Conservation (phyloP, 2,888 invertebrate genomes). For the Aspidapion aeneum region DNA sequence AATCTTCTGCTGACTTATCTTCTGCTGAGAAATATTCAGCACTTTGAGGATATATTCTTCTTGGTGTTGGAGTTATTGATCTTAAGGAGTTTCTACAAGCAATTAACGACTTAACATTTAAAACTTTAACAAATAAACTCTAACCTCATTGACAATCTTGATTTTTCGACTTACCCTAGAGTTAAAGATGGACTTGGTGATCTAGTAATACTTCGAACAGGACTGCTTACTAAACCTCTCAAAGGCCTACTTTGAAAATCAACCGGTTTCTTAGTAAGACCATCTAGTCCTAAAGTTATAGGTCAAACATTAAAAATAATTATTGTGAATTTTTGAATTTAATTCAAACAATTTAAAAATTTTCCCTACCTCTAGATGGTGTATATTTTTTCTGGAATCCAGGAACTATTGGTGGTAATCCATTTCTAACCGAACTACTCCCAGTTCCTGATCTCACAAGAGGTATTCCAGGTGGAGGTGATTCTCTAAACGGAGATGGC, state of each 20-base stretch:
- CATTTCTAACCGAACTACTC: neutral
- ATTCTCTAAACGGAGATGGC: neutral
- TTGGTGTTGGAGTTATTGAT: constrained; percentile 47
- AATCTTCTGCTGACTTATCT: constrained; percentile 53
- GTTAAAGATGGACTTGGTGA: constrained; percentile 30
- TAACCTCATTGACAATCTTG: too few relatives aligned
- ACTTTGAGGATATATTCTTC: constrained; percentile 71
- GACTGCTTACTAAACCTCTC: constrained; percentile 41
- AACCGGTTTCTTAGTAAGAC: constrained; percentile 33
- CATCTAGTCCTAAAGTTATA: constrained; percentile 30
- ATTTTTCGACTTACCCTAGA: neutral
- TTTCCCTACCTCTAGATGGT: constrained; percentile 5
- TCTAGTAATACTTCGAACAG: constrained; percentile 28
- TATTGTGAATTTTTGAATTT: neutral
- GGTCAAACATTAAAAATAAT: too few relatives aligned
- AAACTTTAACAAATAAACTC: too few relatives aligned
- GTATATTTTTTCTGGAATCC: constrained; percentile 15
- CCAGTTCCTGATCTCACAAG: neutral
- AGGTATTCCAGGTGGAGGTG: neutral
- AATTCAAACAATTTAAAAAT: neutral
- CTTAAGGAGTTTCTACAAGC: neutral
- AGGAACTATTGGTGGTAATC: constrained; percentile 9
- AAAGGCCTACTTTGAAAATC: constrained; percentile 42
- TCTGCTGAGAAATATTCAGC: constrained; percentile 40
- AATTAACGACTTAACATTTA: too few relatives aligned